phyloP scores from a whole-genome alignment of 1,140 invertebrate genomes.

The Leptinotarsa texana region DNA sequence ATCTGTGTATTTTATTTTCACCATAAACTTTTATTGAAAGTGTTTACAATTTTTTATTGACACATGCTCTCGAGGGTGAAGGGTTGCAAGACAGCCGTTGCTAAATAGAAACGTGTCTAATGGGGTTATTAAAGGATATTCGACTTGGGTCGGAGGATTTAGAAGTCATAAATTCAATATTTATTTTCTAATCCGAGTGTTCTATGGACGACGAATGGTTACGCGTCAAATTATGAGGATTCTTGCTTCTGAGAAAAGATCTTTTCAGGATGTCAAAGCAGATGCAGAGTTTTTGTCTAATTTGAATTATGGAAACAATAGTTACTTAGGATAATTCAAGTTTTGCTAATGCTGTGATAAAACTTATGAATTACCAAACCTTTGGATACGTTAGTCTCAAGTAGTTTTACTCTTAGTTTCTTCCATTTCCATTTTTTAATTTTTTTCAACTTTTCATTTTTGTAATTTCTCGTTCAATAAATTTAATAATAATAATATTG shows the following conservation, averaged over 20 bases:
- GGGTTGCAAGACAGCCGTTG: slow-evolving; percentile 21
- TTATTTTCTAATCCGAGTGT: slow-evolving; percentile 1
- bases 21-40: slow-evolving; percentile 24
- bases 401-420: no score
- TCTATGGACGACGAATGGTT: background rate
- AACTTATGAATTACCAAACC: no score
- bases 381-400: no score
- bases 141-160: slow-evolving; percentile 6
- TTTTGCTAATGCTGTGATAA: no score
- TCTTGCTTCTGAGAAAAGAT: background rate
- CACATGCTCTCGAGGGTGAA: slow-evolving; percentile 23
- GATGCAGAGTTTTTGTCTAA: no score
- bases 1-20: slow-evolving; percentile 26
- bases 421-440: no score
- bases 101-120: slow-evolving; percentile 24
- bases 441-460: no score
- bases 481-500: no score
- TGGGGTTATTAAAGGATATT: slow-evolving; percentile 12
- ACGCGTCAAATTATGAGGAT: background rate
- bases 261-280: background rate
- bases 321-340: no score
- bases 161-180: slow-evolving; percentile 12
- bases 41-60: slow-evolving; percentile 25
- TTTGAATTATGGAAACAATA: no score
- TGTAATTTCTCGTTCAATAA: no score